These are phyloP conservation scores for Hipparchia semele DNA, from an alignment of 2,888 invertebrate species.

Conservation along the genomic window DNA sequence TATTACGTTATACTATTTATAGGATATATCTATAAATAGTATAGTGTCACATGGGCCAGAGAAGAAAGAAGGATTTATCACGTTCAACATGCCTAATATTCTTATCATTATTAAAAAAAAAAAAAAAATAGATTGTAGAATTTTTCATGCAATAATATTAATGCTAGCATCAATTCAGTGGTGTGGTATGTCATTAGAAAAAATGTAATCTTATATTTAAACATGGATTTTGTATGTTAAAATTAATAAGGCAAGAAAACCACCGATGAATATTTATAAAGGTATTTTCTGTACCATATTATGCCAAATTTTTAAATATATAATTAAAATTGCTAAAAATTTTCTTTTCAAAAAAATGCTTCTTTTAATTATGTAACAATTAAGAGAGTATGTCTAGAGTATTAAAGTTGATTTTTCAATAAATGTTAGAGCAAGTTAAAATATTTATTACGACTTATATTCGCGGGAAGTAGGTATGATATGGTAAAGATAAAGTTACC, in stretches of 20 bases:
- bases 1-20: too few relatives aligned
- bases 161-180: not conserved
- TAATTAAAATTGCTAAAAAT: not conserved
- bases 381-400: not conserved
- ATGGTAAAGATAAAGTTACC: slow-evolving; percentile 19
- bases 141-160: not conserved
- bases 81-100: too few relatives aligned
- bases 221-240: not conserved
- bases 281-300: not conserved
- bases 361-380: not conserved
- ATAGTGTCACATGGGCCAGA: too few relatives aligned
- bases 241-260: not conserved
- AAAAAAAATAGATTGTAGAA: too few relatives aligned
- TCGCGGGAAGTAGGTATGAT: not conserved
- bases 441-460: too few relatives aligned
- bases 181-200: not conserved
- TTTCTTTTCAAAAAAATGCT: not conserved
- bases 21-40: too few relatives aligned
- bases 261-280: not conserved
- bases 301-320: slow-evolving; percentile 14
- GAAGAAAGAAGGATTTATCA: too few relatives aligned
- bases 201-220: not conserved
- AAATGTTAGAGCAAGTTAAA: not conserved
- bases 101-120: too few relatives aligned
- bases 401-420: not conserved